Evolutionary conservation across 2,888 invertebrate genomes (phyloP).

Genomic region (Chymomyza procnemis): DNA sequence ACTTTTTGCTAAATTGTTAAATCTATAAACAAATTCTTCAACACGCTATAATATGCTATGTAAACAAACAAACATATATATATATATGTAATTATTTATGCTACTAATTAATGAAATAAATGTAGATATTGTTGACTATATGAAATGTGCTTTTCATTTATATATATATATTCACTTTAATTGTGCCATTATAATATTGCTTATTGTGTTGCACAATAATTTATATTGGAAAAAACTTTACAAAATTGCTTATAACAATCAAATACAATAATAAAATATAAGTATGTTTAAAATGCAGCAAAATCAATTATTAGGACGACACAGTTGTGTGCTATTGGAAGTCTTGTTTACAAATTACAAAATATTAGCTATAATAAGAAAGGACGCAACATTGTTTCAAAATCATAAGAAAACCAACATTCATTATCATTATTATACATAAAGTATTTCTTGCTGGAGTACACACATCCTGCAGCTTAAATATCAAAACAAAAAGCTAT

Average conservation of each 20-base stretch:
- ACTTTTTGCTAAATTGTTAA: constrained; percentile 44
- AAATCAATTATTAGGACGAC: neutral
- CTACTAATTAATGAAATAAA: constrained; percentile 66
- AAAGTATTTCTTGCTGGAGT: constrained; percentile 6
- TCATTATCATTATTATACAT: constrained; percentile 36
- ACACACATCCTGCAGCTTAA: neutral
- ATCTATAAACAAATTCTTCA: constrained; percentile 20
- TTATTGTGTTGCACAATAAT: constrained; percentile 39
- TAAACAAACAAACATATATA: no score
- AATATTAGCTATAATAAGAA: constrained; percentile 23
- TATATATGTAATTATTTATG: constrained; percentile 53
- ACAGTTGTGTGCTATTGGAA: neutral
- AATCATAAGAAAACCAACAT: constrained; percentile 44
- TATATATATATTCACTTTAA: neutral
- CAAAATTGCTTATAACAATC: constrained; percentile 24
- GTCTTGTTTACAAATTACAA: constrained; percentile 1
- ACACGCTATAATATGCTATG: neutral
- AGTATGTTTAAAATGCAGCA: constrained; percentile 31
- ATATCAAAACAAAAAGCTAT: neutral
- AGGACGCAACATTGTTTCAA: constrained; percentile 59
- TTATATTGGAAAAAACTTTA: constrained; percentile 35
- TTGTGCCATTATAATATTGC: neutral
- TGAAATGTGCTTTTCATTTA: neutral
- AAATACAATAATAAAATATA: constrained; percentile 17
- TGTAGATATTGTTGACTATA: constrained; percentile 66